A percentile compares a stretch with the other conserved stretches of the same genome.
Evolutionary conservation across 1,140 invertebrate genomes (phyloP).

Genomic region (Acromyrmex heyeri): DNA sequence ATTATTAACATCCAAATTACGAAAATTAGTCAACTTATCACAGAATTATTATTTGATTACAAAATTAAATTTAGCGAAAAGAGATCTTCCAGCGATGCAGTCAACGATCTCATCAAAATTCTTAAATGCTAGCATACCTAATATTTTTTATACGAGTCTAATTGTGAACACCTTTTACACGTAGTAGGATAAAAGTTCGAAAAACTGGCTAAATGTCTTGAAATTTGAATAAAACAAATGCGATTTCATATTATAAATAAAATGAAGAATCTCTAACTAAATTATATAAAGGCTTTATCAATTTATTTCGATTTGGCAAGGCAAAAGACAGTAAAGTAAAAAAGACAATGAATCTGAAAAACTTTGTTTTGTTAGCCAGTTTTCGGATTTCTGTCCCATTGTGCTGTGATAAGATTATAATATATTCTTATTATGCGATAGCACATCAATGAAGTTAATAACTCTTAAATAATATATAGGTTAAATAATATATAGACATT

Average conservation of each 20-base stretch:
- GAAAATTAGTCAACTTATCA: slow-evolving; percentile 64
- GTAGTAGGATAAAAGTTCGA: too few relatives aligned
- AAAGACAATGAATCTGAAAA: too few relatives aligned
- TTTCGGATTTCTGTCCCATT: too few relatives aligned
- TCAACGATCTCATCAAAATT: neutral
- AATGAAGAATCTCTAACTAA: too few relatives aligned
- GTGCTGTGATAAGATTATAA: slow-evolving; percentile 17
- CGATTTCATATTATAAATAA: too few relatives aligned
- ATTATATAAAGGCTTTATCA: too few relatives aligned
- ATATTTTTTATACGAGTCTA: neutral
- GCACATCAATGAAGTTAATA: neutral
- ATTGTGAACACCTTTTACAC: slow-evolving; percentile 6
- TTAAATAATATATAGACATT: too few relatives aligned
- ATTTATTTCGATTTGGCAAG: too few relatives aligned
- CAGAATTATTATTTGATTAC: slow-evolving; percentile 48
- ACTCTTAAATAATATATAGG: neutral
- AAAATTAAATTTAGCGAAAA: slow-evolving; percentile 58
- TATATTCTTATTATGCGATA: neutral
- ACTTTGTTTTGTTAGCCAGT: too few relatives aligned
- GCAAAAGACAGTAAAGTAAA: too few relatives aligned
- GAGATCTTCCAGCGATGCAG: slow-evolving; percentile 22
- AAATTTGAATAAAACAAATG: too few relatives aligned
- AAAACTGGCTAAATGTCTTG: too few relatives aligned
- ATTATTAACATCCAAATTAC: slow-evolving; percentile 28
- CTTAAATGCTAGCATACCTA: slow-evolving; percentile 20